Base-by-base conservation (phyloP, 2,888 invertebrate genomes). In the Lumbricus terrestris region DNA sequence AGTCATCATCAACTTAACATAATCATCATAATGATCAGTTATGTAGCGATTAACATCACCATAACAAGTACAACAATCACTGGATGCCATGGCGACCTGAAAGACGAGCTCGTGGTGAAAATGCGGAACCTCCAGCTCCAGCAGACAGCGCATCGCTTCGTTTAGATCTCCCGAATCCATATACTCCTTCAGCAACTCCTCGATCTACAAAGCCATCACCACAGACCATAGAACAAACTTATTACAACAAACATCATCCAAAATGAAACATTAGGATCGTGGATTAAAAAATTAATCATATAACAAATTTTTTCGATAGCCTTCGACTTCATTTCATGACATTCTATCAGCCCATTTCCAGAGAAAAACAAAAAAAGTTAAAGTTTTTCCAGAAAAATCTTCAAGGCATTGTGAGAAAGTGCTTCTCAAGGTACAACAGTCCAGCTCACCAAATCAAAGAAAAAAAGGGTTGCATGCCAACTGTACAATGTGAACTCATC, bases 91-190 rank as follows among this genome's bases (percentile, higher is more conserved):
- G 89, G 90, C 94, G 93, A 97, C 97, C 96, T 98, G 98, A 94
- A 98, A 98, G 38, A 98, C 98, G 69, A 98, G 96, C 95, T 98
- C 98, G 95, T 98, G 98, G 95, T 98, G 97, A 95, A 98, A 98
- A 95, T 98, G 98, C 6, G 98, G 98, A 92, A 98, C 98, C 95
- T 98, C 98, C 85, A 98, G 96, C n/a, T 97, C 97, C 47, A 96
- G 95, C 83, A 98, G 96, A 94, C 98, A 98, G 90, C 97, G 96
- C 94, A 97, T 97, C 0, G 98, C 98, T 95, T 98, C 98, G 88
- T 96, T 96, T 42, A 97, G 95, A 95, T 98, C 98, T 1, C 97
- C 96, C 0, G 98, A 97, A 20, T 94, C 93, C 89, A 95, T 95
- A 95, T 97, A 98, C 95, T 98, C 98, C 94, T 97, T 97, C 90